These are phyloP conservation scores for Epinotia bilunana DNA, from an alignment of 2,888 invertebrate species.

Conservation along the genomic window DNA sequence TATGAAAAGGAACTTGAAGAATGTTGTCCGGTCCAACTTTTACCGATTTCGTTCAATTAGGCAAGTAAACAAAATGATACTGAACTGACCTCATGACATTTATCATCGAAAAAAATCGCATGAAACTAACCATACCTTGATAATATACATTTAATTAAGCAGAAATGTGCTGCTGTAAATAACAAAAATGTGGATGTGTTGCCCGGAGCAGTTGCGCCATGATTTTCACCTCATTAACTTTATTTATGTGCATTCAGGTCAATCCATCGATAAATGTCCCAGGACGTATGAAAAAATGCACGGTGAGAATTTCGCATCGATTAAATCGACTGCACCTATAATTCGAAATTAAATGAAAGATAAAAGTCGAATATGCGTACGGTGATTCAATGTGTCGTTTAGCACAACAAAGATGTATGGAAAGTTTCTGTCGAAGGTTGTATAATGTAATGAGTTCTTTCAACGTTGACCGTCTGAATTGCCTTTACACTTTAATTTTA, in stretches of 20 bases:
- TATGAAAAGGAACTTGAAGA: slow-evolving; percentile 20
- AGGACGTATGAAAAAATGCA: slow-evolving; percentile 65
- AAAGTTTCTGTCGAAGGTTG: slow-evolving; percentile 47
- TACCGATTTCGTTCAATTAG: slow-evolving; percentile 29
- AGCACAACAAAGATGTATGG: slow-evolving; percentile 46
- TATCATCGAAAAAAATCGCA: slow-evolving; percentile 29
- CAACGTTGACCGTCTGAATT: slow-evolving; percentile 41
- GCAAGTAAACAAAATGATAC: slow-evolving; percentile 9
- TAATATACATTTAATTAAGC: slow-evolving; percentile 59
- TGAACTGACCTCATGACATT: slow-evolving; percentile 31
- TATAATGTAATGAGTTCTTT: slow-evolving; percentile 45
- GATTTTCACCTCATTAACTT: slow-evolving; percentile 76
- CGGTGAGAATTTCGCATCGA: slow-evolving; percentile 71
- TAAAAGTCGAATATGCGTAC: slow-evolving; percentile 44
- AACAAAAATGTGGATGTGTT: slow-evolving; percentile 49
- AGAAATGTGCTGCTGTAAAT: slow-evolving; percentile 55
- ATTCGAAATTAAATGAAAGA: slow-evolving; percentile 50
- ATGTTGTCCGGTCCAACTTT: slow-evolving; percentile 12
- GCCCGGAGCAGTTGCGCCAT: slow-evolving; percentile 57
- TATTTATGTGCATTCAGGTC: slow-evolving; percentile 72
- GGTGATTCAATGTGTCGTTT: slow-evolving; percentile 49
- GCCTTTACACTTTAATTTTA: slow-evolving; percentile 42
- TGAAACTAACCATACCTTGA: slow-evolving; percentile 34
- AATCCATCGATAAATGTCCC: slow-evolving; percentile 73
- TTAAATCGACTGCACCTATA: slow-evolving; percentile 68